Conservation (phyloP, 2,888 invertebrate species). For the Allophyes oxyacanthae region DNA sequence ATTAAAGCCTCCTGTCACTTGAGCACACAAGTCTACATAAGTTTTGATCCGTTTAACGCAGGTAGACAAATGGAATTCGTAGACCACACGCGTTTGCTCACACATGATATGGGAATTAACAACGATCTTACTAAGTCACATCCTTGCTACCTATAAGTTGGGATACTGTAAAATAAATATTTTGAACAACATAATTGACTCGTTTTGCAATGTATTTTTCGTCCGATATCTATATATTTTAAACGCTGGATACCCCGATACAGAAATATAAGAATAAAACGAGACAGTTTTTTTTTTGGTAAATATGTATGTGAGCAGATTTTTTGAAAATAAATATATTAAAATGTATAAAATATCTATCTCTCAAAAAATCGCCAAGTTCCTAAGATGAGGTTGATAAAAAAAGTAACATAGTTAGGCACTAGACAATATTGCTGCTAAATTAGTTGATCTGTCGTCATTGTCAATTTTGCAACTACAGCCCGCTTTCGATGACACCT, state of each 20-base stretch:
- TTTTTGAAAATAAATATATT: too few relatives aligned
- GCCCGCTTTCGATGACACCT: constrained; percentile 41
- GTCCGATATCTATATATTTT: too few relatives aligned
- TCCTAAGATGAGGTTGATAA: too few relatives aligned
- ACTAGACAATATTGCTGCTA: constrained; percentile 4
- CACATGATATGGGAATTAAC: neutral
- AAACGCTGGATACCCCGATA: too few relatives aligned
- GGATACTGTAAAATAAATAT: neutral
- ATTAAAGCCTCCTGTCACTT: constrained; percentile 40
- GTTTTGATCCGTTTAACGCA: constrained; percentile 25
- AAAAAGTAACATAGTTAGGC: constrained; percentile 1
- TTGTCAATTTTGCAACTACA: constrained; percentile 19
- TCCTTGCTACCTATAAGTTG: neutral
- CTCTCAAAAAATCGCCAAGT: too few relatives aligned
- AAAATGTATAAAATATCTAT: too few relatives aligned
- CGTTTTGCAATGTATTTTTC: neutral
- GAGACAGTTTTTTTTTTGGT: too few relatives aligned
- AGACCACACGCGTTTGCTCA: constrained; percentile 6
- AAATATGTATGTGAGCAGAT: too few relatives aligned
- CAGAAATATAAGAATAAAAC: too few relatives aligned
- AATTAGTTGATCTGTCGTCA: constrained; percentile 26
- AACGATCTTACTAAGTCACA: neutral
- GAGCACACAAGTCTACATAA: constrained; percentile 14
- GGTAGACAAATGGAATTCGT: constrained; percentile 24
- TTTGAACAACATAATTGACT: too few relatives aligned